A percentile compares a stretch with the other conserved stretches of the same genome.
Evolutionary conservation across 2,797 vertebrate genomes (phyloP).

Genomic region (Allobates femoralis): DNA sequence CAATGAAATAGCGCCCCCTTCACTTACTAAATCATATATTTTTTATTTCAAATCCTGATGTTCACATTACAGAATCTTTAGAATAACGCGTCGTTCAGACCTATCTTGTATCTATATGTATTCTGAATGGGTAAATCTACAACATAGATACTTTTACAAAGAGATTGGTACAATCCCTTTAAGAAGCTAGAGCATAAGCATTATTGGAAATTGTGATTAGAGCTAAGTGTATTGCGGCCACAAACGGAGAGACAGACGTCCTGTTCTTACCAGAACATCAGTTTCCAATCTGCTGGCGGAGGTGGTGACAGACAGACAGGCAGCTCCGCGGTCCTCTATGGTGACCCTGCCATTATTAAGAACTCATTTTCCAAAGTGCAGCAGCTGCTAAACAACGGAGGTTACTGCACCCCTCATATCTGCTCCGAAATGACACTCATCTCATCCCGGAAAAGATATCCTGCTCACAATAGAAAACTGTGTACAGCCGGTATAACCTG

Average conservation of each 20-base stretch:
- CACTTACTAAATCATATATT: neutral
- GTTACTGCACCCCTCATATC: neutral
- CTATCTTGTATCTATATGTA: neutral
- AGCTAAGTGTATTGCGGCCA: neutral
- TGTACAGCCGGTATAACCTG: too few relatives aligned
- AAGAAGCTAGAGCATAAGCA: neutral
- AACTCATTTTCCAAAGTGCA: too few relatives aligned
- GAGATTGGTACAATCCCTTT: neutral
- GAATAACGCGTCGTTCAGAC: neutral
- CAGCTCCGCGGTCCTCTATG: neutral
- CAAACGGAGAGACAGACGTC: neutral
- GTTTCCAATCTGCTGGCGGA: neutral
- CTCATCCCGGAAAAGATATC: neutral
- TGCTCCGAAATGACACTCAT: neutral
- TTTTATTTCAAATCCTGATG: neutral
- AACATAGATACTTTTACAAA: neutral
- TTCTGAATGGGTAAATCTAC: neutral
- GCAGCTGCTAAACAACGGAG: neutral
- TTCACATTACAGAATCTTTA: neutral
- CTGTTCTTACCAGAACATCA: neutral
- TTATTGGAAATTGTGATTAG: neutral
- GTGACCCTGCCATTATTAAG: neutral
- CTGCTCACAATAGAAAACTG: neutral
- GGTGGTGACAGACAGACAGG: neutral
- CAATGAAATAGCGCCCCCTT: neutral